phyloP scores from a whole-genome alignment of 2,888 invertebrate species.

The Mesoligia furuncula region DNA sequence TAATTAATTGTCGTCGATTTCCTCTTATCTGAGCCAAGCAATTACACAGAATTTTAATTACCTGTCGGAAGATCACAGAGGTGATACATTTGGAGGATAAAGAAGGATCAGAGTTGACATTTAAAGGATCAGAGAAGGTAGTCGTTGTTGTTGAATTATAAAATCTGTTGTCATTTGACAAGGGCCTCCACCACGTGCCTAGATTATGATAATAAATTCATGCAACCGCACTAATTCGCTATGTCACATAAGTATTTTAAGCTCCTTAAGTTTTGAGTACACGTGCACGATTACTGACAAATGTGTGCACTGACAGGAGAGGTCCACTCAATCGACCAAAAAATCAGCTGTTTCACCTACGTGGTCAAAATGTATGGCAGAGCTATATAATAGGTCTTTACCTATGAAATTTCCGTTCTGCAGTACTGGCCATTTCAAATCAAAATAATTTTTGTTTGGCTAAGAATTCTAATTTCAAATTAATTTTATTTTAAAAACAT shows the following conservation, averaged over 20 bases:
- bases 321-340: too few relatives aligned
- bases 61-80: slow-evolving; percentile 16
- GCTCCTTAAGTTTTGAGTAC: background rate
- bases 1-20: slow-evolving; percentile 19
- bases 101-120: slow-evolving; percentile 8
- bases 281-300: background rate
- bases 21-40: slow-evolving; percentile 17
- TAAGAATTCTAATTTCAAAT: too few relatives aligned
- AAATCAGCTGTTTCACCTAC: too few relatives aligned
- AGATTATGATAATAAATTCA: slow-evolving; percentile 7
- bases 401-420: too few relatives aligned
- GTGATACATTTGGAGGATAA: slow-evolving; percentile 10
- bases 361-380: too few relatives aligned
- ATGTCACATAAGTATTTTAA: background rate
- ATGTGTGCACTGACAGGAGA: background rate
- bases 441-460: too few relatives aligned
- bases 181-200: background rate
- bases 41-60: slow-evolving; percentile 23
- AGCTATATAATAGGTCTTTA: too few relatives aligned
- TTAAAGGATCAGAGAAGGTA: slow-evolving; percentile 13
- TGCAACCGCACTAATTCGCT: background rate
- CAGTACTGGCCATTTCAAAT: too few relatives aligned
- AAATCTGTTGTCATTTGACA: slow-evolving; percentile 21
- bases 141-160: slow-evolving; percentile 1
- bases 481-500: too few relatives aligned